phyloP scores from a whole-genome alignment of 2,113 vertebrate species.

The Syngnathus scovelli region DNA sequence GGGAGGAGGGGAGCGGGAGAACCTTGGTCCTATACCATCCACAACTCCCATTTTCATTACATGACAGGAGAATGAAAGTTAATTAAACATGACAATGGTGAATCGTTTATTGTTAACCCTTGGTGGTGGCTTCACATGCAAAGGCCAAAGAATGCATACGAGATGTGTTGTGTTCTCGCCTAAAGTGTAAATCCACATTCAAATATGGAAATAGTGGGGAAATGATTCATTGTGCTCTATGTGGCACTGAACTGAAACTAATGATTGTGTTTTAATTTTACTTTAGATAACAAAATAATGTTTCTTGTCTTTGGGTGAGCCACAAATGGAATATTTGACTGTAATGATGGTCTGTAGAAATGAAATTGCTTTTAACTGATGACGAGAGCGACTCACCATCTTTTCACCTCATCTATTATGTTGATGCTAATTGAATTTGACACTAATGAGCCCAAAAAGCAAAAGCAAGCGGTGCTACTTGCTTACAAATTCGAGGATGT shows the following conservation, averaged over 20 bases:
- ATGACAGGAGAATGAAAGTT: slow-evolving; percentile 54
- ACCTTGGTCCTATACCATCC: slow-evolving; percentile 29
- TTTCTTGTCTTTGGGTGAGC: background rate
- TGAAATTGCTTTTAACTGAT: slow-evolving; percentile 24
- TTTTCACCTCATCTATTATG: slow-evolving; percentile 37
- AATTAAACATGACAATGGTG: slow-evolving; percentile 63
- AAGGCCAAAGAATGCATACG: slow-evolving; percentile 59
- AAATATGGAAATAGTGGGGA: slow-evolving; percentile 7
- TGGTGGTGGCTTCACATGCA: slow-evolving; percentile 40
- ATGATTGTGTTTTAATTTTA: too few relatives aligned
- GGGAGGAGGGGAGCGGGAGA: slow-evolving; percentile 18
- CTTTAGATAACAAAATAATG: background rate
- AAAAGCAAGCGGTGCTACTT: slow-evolving; percentile 33
- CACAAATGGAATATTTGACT: background rate
- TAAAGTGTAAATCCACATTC: slow-evolving; percentile 37
- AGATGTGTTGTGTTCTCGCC: slow-evolving; percentile 16
- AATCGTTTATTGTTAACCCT: slow-evolving; percentile 52
- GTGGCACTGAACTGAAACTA: background rate
- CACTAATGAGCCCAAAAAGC: slow-evolving; percentile 61
- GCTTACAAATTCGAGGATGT: slow-evolving; percentile 32
- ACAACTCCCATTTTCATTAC: slow-evolving; percentile 65
- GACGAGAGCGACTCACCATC: slow-evolving; percentile 25
- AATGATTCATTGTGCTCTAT: background rate
- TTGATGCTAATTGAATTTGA: slow-evolving; percentile 56
- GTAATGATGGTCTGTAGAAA: slow-evolving; percentile 10